Conservation (phyloP, 2,797 vertebrate genomes). For the Xenentodon cancila region DNA sequence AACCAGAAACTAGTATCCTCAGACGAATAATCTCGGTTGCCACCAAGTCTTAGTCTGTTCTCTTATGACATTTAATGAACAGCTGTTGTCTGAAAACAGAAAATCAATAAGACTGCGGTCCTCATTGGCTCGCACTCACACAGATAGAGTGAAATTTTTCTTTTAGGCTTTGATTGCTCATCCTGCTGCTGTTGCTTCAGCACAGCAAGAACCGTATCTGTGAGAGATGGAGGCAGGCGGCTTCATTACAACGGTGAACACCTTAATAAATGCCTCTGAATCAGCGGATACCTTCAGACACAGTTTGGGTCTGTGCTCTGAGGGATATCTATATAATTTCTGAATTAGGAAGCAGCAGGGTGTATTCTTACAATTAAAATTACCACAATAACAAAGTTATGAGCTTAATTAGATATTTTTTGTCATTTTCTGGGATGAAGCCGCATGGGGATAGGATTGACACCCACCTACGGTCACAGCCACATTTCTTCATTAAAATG, state of each 20-base stretch:
- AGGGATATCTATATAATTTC: slow-evolving; percentile 1
- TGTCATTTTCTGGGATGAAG: slow-evolving; percentile 3
- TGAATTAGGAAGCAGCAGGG: background rate
- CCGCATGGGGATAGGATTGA: background rate
- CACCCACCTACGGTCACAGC: background rate
- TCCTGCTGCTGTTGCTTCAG: slow-evolving; percentile 12
- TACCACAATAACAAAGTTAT: slow-evolving; percentile 4
- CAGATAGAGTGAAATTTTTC: background rate
- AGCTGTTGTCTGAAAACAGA: slow-evolving; percentile 36
- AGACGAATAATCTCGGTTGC: slow-evolving; percentile 4
- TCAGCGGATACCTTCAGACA: slow-evolving; percentile 8
- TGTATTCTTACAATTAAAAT: slow-evolving; percentile 11
- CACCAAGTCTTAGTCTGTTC: slow-evolving; percentile 29
- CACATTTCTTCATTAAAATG: background rate
- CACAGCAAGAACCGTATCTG: background rate
- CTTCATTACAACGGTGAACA: slow-evolving; percentile 27
- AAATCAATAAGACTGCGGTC: slow-evolving; percentile 36
- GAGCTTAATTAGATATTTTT: slow-evolving; percentile 23
- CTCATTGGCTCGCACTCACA: background rate
- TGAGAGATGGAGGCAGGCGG: slow-evolving; percentile 26
- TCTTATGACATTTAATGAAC: slow-evolving; percentile 44
- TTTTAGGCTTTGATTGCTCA: slow-evolving; percentile 22
- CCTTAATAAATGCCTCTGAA: slow-evolving; percentile 15
- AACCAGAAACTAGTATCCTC: slow-evolving; percentile 16
- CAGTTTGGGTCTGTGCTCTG: background rate